These are phyloP conservation scores for Rhagophthalmus giganteus DNA, from an alignment of 2,888 invertebrate species.

Conservation along the genomic window DNA sequence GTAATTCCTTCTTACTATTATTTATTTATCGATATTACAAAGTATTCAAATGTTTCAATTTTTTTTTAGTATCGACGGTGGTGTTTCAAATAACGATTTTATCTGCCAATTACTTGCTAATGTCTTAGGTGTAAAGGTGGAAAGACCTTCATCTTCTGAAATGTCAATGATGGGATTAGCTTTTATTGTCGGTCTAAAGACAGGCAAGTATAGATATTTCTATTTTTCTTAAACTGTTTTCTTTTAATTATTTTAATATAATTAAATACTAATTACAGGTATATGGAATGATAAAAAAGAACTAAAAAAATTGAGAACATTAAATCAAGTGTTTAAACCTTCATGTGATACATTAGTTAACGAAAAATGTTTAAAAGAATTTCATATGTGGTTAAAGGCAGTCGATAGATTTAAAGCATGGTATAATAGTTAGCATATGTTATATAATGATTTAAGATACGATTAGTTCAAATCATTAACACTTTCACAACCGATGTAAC, in stretches of 20 bases:
- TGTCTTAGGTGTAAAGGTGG: conserved; percentile 73
- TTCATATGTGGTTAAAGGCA: conserved; percentile 61
- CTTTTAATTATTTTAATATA: neutral
- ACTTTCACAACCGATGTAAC: too few relatives aligned
- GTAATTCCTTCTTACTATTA: neutral
- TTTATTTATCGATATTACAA: neutral
- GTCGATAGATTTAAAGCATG: conserved; percentile 62
- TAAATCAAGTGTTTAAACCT: conserved; percentile 66
- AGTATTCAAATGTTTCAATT: neutral
- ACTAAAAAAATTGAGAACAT: conserved; percentile 61
- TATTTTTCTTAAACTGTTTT: neutral
- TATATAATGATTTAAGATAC: neutral
- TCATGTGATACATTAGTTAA: conserved; percentile 41
- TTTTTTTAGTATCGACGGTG: conserved; percentile 80
- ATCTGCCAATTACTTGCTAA: conserved; percentile 87
- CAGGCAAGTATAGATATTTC: conserved; percentile 59
- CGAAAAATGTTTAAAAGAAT: conserved; percentile 45
- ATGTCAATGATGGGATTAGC: conserved; percentile 87
- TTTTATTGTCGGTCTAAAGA: conserved; percentile 78
- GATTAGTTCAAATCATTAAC: neutral
- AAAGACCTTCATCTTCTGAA: conserved; percentile 74
- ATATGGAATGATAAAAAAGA: conserved; percentile 74
- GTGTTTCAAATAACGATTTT: conserved; percentile 94
- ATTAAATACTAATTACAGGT: conserved; percentile 54
- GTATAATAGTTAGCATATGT: conserved; percentile 50